Percentiles rank a stretch among this genome's conserved stretches.
Conservation (phyloP, 2,888 invertebrate species). For the Anthoptus insignis region DNA sequence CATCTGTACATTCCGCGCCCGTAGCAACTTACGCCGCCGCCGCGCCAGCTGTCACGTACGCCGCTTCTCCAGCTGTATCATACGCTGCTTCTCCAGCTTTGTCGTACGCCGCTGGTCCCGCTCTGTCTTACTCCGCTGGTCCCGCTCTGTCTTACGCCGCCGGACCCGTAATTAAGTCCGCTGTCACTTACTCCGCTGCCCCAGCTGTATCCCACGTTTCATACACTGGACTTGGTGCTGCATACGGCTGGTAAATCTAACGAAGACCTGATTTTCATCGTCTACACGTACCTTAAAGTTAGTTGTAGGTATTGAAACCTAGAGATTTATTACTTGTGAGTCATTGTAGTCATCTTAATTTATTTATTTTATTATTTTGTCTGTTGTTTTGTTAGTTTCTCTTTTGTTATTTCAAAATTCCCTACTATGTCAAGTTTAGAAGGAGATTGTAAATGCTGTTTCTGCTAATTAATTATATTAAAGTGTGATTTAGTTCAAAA, state of each 20-base stretch:
- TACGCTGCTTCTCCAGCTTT: constrained; percentile 27
- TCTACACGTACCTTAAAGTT: too few relatives aligned
- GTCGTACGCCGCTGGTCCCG: constrained; percentile 39
- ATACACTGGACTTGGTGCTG: constrained; percentile 87
- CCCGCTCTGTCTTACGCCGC: constrained; percentile 56
- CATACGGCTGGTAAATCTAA: constrained; percentile 72
- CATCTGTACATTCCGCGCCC: constrained; percentile 63
- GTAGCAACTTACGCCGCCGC: constrained; percentile 75
- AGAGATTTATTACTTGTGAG: too few relatives aligned
- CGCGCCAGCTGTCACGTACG: constrained; percentile 53
- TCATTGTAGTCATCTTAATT: too few relatives aligned
- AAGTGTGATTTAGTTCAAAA: too few relatives aligned
- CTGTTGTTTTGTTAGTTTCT: too few relatives aligned
- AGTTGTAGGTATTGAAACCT: too few relatives aligned
- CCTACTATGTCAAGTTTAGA: too few relatives aligned
- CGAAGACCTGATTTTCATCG: too few relatives aligned
- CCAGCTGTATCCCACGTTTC: constrained; percentile 87
- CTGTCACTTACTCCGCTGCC: constrained; percentile 48
- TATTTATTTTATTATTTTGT: too few relatives aligned
- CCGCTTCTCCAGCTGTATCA: constrained; percentile 55
- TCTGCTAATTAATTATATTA: too few relatives aligned
- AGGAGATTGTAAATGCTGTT: too few relatives aligned
- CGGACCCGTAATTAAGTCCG: constrained; percentile 40
- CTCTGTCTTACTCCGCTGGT: constrained; percentile 56
- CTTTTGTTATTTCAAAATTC: too few relatives aligned